Percentiles rank a stretch among this genome's conserved stretches.
phyloP scores from a whole-genome alignment of 2,888 invertebrate genomes.

The Eupelmus urozonus region DNA sequence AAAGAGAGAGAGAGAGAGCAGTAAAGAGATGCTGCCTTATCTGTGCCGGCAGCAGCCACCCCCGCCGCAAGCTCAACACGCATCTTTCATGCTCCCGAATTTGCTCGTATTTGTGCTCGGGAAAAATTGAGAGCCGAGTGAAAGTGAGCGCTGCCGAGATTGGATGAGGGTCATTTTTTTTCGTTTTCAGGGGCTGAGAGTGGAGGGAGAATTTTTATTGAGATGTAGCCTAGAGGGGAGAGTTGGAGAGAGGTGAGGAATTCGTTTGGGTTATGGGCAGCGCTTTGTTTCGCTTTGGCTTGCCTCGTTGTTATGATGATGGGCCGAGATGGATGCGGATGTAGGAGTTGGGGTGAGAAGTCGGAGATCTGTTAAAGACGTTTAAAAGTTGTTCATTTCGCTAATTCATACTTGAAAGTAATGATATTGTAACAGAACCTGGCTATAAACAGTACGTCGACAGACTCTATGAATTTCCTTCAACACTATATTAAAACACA shows the following conservation, averaged over 20 bases:
- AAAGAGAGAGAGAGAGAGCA: conserved; percentile 2
- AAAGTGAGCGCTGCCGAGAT: background rate
- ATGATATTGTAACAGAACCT: too few relatives aligned
- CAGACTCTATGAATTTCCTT: too few relatives aligned
- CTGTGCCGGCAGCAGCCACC: conserved; percentile 17
- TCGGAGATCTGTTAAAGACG: too few relatives aligned
- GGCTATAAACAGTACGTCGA: too few relatives aligned
- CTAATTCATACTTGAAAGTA: too few relatives aligned
- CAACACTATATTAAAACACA: too few relatives aligned
- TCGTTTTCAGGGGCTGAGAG: conserved; percentile 19
- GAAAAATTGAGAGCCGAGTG: conserved; percentile 5
- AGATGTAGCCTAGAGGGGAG: conserved; percentile 5
- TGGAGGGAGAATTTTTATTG: conserved; percentile 31
- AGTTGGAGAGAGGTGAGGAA: too few relatives aligned
- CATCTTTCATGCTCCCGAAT: conserved; percentile 40
- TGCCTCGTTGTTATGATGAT: too few relatives aligned
- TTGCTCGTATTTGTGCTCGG: conserved; percentile 44
- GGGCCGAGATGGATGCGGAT: background rate
- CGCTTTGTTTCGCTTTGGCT: background rate
- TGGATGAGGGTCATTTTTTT: conserved; percentile 25
- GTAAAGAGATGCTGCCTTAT: conserved; percentile 30
- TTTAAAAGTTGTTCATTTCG: too few relatives aligned
- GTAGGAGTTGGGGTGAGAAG: too few relatives aligned
- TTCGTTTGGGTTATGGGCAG: conserved; percentile 21
- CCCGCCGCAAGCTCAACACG: conserved; percentile 13